Evolutionary conservation across 2,888 invertebrate species (phyloP).

Genomic region (Hydroisotoma schaefferi): DNA sequence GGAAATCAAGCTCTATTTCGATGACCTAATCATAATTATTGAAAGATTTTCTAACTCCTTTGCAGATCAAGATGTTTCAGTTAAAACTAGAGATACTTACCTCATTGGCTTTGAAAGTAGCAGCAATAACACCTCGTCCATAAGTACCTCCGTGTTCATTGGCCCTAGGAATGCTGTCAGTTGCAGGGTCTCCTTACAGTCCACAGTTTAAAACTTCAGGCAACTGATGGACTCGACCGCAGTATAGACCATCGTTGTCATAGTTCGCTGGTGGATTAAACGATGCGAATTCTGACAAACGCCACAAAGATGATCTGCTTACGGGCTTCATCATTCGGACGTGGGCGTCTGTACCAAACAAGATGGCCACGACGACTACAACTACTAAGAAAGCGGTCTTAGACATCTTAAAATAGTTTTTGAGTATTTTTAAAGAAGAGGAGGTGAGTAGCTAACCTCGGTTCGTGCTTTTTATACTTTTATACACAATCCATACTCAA

Average conservation of each 20-base stretch:
- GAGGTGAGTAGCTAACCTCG: too few species aligned
- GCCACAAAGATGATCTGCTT: constrained; percentile 17
- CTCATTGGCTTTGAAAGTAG: constrained; percentile 6
- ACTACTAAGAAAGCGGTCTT: neutral
- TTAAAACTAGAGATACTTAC: too few species aligned
- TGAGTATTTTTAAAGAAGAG: too few species aligned
- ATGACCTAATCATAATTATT: constrained; percentile 2
- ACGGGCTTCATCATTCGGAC: constrained; percentile 15
- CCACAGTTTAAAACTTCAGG: constrained; percentile 18
- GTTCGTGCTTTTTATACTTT: too few species aligned
- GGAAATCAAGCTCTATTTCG: constrained; percentile 11
- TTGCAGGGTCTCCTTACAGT: constrained; percentile 41
- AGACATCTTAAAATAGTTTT: neutral
- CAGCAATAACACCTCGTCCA: constrained; percentile 28
- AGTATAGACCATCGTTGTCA: constrained; percentile 21
- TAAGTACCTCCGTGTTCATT: constrained; percentile 39
- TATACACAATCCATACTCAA: too few species aligned
- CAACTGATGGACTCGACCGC: constrained; percentile 11
- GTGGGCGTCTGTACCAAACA: constrained; percentile 3
- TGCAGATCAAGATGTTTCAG: too few species aligned
- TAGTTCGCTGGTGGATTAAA: constrained; percentile 19
- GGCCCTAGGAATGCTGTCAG: constrained; percentile 27
- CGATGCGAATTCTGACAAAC: constrained; percentile 11
- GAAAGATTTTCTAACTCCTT: neutral
- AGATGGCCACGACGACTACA: neutral